phyloP scores from a whole-genome alignment of 2,888 invertebrate species.

The Acronicta aceris region DNA sequence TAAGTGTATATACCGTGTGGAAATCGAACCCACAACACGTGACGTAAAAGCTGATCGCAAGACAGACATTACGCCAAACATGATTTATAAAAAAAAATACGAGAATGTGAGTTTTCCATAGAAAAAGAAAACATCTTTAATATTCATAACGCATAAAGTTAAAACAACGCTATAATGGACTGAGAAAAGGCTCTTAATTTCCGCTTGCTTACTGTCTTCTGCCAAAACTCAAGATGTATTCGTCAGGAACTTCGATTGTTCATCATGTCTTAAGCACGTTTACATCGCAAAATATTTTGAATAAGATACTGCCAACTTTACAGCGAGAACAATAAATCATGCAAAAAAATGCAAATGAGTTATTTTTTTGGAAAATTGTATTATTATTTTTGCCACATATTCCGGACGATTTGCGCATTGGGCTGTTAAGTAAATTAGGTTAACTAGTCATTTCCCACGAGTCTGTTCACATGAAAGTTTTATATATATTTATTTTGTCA shows the following conservation, averaged over 20 bases:
- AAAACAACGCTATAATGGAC: constrained; percentile 74
- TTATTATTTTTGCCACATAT: constrained; percentile 30
- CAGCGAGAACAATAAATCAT: constrained; percentile 21
- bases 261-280: constrained; percentile 69
- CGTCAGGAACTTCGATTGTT: constrained; percentile 74
- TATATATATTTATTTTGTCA: constrained; percentile 26
- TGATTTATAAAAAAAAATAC: too few species aligned
- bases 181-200: constrained; percentile 77
- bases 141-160: constrained; percentile 58
- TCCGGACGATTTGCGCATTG: constrained; percentile 17
- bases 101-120: neutral
- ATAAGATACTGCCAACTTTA: constrained; percentile 35
- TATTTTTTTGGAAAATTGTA: constrained; percentile 31
- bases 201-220: constrained; percentile 62
- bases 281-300: constrained; percentile 58
- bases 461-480: constrained; percentile 21
- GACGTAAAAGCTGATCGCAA: too few species aligned
- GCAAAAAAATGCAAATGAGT: too few species aligned
- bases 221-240: constrained; percentile 44
- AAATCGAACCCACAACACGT: too few species aligned
- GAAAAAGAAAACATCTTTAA: constrained; percentile 28
- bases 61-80: too few species aligned
- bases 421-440: constrained; percentile 36
- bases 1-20: too few species aligned
- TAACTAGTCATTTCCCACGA: constrained; percentile 39